Base-by-base conservation (phyloP, 2,113 vertebrate species). In the Cephalopholis sonnerati region DNA sequence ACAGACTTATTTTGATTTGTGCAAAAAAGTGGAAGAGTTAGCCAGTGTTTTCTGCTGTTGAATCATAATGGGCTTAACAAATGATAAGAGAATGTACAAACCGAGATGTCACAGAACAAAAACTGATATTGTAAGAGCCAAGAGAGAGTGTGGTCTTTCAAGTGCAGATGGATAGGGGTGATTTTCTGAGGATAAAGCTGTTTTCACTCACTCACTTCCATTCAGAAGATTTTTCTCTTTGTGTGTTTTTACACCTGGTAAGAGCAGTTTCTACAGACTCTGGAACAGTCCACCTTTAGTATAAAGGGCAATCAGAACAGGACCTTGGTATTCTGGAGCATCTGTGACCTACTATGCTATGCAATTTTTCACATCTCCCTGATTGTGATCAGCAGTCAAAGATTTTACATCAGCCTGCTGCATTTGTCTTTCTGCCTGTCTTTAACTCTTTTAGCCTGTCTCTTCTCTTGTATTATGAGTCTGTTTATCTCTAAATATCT, bases 71-170 rank as follows among this genome's bases (percentile, higher is more conserved):
- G 22, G 36, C 69, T 62, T 27, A 32, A 62, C 50, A 69, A 80
- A 70, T 70, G 27, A 75, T 5, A 11, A 58, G 58, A 55, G 55
- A 77, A 78, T 61, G n/a, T 65, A 77, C 18, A 77, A 55, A 64
- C 41, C 51, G 46, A n/a, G 29, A 25, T 57, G 50, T 58, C 27
- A 71, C 44, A 15, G 41, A 77, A 77, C 36, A 76, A 69, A 61
- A 65, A 25, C 25, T 10, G 66, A 54, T 25, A 57, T 13, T 57
- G n/a, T 17, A 12, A 50, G 70, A 64, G 32, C 66, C 20, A 3
- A 72, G 54, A 65, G 51, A 44, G 12, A 73, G 68, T 46, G 51
- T 2, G 44, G 8, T 22, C 25, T 29, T 67, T 39, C 50, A 51
- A 36, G 68, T 64, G 72, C 16, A 53, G 39, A 74, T 36, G 36